phyloP scores from a whole-genome alignment of 2,888 invertebrate species.

The Eupithecia inturbata region DNA sequence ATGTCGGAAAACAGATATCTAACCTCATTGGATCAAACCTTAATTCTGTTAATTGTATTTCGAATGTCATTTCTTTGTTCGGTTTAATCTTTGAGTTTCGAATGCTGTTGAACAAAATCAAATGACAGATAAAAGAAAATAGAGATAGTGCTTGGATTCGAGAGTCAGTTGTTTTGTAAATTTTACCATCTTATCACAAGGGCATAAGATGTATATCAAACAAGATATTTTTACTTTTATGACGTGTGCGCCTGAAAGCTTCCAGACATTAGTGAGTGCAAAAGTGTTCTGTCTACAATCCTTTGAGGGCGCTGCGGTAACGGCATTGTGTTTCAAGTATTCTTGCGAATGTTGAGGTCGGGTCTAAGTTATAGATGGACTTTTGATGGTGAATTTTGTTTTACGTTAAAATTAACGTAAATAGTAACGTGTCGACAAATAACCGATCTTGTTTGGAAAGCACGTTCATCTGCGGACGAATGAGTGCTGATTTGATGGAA shows the following conservation, averaged over 20 bases:
- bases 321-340: conserved; percentile 61
- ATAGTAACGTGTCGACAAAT: not conserved
- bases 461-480: no score
- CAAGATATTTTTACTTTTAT: not conserved
- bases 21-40: no score
- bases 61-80: no score
- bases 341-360: conserved; percentile 45
- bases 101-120: no score
- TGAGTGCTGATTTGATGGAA: no score
- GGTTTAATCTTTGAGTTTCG: no score
- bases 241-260: conserved; percentile 9
- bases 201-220: not conserved
- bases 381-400: not conserved
- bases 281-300: conserved; percentile 46
- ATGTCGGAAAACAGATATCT: no score
- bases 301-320: conserved; percentile 56
- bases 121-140: not conserved
- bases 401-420: not conserved
- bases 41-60: no score
- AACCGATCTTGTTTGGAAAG: no score
- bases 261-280: conserved; percentile 36
- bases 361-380: conserved; percentile 27
- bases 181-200: not conserved
- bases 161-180: not conserved
- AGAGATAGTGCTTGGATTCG: not conserved